phyloP scores from a whole-genome alignment of 1,140 invertebrate genomes.

The Probaryconus sp. region DNA sequence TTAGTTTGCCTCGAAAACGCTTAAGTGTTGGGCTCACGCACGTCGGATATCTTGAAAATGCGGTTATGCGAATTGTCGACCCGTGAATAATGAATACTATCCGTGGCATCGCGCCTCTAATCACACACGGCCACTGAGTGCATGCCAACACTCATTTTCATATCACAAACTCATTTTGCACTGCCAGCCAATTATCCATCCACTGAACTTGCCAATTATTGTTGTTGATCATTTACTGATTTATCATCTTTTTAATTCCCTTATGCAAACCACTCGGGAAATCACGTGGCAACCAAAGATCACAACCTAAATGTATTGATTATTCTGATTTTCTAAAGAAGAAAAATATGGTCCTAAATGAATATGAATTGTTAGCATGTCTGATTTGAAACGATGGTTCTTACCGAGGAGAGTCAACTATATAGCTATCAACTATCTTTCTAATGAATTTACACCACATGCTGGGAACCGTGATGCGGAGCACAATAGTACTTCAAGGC shows the following conservation, averaged over 20 bases:
- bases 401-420: slow-evolving; percentile 15
- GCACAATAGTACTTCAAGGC: slow-evolving; percentile 60
- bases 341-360: too few relatives aligned
- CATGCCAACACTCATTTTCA: too few relatives aligned
- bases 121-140: slow-evolving; percentile 3
- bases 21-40: slow-evolving; percentile 67
- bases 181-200: too few relatives aligned
- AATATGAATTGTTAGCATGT: too few relatives aligned
- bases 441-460: slow-evolving; percentile 63
- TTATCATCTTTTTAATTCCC: too few relatives aligned
- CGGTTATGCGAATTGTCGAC: slow-evolving; percentile 57
- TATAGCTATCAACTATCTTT: slow-evolving; percentile 51
- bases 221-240: too few relatives aligned
- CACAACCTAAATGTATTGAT: too few relatives aligned
- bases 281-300: too few relatives aligned
- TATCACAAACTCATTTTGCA: too few relatives aligned
- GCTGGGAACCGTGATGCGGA: slow-evolving; percentile 52
- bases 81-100: slow-evolving; percentile 53
- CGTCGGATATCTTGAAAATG: slow-evolving; percentile 66
- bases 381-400: slow-evolving; percentile 32
- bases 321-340: too few relatives aligned
- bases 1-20: slow-evolving; percentile 58
- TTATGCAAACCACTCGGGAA: too few relatives aligned
- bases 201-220: too few relatives aligned
- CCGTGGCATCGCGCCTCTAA: slow-evolving; percentile 34